Conservation (phyloP, 1,140 invertebrate genomes). For the Sarcophaga peregrina region DNA sequence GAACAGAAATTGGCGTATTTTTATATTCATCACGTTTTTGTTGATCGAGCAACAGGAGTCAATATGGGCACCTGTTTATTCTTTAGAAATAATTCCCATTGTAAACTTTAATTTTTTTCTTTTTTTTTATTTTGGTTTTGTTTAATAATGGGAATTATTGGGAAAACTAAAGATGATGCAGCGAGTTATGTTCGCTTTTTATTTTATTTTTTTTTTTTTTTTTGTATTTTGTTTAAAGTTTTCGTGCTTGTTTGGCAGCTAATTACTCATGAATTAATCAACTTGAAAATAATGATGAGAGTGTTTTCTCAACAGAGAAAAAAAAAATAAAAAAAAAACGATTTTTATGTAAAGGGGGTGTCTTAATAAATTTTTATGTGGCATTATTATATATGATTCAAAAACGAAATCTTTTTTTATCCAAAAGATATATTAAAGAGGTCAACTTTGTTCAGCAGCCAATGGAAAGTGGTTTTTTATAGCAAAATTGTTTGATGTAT, state of each 20-base stretch:
- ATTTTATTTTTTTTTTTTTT: not conserved
- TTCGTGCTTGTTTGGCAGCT: not conserved
- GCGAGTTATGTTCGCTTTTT: not conserved
- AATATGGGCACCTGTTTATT: slow-evolving; percentile 15
- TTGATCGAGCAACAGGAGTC: not conserved
- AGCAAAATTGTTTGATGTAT: no score
- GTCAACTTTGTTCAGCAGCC: no score
- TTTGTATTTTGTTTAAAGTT: not conserved
- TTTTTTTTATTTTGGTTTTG: not conserved
- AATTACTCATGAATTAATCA: slow-evolving; percentile 25
- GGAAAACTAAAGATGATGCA: no score
- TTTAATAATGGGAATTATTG: no score
- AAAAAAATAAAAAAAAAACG: no score
- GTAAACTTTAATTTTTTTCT: not conserved
- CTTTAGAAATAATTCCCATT: not conserved
- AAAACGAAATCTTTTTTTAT: no score
- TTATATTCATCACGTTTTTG: slow-evolving; percentile 22
- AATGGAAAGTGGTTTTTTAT: no score
- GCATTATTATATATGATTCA: no score
- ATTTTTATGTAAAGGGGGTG: no score
- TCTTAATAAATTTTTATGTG: no score
- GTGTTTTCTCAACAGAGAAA: not conserved
- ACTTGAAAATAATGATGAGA: slow-evolving; percentile 6
- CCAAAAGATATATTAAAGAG: no score
- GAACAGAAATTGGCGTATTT: slow-evolving; percentile 2